Evolutionary conservation across 2,113 vertebrate genomes (phyloP).

Genomic region (Toxostoma redivivum): DNA sequence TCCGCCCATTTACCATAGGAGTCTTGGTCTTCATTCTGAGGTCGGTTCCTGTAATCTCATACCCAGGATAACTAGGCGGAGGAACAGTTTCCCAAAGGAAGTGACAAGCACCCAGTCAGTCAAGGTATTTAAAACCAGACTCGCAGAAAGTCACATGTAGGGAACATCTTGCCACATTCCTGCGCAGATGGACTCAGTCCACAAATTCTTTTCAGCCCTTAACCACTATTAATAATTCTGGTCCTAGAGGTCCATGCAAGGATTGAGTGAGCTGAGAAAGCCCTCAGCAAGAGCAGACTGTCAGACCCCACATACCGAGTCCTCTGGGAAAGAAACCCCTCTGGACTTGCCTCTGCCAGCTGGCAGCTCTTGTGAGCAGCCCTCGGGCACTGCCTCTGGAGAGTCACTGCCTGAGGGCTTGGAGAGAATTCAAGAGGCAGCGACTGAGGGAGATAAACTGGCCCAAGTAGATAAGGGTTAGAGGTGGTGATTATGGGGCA

Average conservation of each 20-base stretch:
- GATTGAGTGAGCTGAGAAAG: not conserved
- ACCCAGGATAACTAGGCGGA: not conserved
- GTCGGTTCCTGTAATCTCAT: slow-evolving; percentile 39
- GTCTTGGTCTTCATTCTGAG: not conserved
- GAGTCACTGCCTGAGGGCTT: slow-evolving; percentile 6
- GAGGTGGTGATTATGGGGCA: slow-evolving; percentile 48
- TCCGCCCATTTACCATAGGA: not conserved
- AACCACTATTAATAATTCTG: not conserved
- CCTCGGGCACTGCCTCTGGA: slow-evolving; percentile 19
- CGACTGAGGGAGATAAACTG: slow-evolving; percentile 1
- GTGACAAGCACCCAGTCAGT: slow-evolving; percentile 43
- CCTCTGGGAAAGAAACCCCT: not conserved
- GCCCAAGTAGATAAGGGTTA: slow-evolving; percentile 36
- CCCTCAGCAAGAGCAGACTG: not conserved
- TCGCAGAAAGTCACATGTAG: slow-evolving; percentile 18
- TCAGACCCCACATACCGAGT: not conserved
- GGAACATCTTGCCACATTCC: not conserved
- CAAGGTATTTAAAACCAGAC: slow-evolving; percentile 40
- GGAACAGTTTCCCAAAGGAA: slow-evolving; percentile 39
- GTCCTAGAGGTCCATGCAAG: not conserved
- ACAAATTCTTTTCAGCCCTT: not conserved
- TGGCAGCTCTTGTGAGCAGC: slow-evolving; percentile 4
- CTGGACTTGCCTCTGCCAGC: not conserved
- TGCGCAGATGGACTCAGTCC: not conserved
- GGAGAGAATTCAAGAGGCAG: slow-evolving; percentile 33